Evolutionary conservation across 2,797 vertebrate species (phyloP).

Genomic region (Furcifer pardalis): DNA sequence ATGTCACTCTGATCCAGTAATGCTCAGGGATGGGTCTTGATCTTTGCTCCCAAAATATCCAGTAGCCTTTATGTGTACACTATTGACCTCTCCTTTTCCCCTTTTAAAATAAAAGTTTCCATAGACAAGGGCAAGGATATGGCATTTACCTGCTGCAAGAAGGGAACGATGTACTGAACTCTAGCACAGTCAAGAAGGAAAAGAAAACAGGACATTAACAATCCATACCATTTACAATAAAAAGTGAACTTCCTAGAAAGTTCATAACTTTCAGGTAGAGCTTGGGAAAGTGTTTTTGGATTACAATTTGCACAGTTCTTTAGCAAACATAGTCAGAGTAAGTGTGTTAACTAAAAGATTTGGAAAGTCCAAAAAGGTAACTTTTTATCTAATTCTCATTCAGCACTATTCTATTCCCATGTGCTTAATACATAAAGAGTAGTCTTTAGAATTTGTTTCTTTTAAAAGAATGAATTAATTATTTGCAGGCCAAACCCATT

Average conservation of each 20-base stretch:
- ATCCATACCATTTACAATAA: slow-evolving; percentile 37
- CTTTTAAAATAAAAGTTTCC: neutral
- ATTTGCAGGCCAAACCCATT: neutral
- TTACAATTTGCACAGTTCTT: neutral
- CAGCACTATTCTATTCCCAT: slow-evolving; percentile 3
- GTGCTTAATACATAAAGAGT: neutral
- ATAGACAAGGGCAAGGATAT: neutral
- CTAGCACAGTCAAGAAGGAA: neutral
- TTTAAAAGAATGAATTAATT: neutral
- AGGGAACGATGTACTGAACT: slow-evolving; percentile 39
- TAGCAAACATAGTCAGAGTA: too few species aligned
- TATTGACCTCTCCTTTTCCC: slow-evolving; percentile 23
- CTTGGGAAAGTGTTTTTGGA: too few species aligned
- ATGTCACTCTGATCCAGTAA: slow-evolving; percentile 62
- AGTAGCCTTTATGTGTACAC: slow-evolving; percentile 28
- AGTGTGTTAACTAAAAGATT: too few species aligned
- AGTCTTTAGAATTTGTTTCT: neutral
- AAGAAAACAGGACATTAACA: neutral
- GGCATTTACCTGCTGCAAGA: slow-evolving; percentile 7
- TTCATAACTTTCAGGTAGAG: slow-evolving; percentile 15
- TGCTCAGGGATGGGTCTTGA: slow-evolving; percentile 37
- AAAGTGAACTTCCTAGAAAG: slow-evolving; percentile 50
- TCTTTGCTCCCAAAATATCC: slow-evolving; percentile 54
- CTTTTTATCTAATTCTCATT: neutral
- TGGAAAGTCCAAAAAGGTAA: neutral